Conservation (phyloP, 2,888 invertebrate species). For the Latheticus oryzae region DNA sequence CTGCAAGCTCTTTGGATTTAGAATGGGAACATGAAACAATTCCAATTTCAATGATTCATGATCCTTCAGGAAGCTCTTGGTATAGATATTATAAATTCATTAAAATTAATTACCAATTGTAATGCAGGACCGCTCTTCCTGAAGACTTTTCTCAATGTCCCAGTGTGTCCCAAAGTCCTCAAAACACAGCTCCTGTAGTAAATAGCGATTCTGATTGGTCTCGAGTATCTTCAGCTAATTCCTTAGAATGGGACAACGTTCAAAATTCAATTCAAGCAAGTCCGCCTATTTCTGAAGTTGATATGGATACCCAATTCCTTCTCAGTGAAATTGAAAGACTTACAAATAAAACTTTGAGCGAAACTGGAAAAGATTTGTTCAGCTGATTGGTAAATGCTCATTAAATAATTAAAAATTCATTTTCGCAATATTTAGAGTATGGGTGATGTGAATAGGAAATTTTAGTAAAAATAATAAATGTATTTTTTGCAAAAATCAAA, state of each 20-base stretch:
- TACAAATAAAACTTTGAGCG: constrained; percentile 73
- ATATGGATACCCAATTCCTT: constrained; percentile 74
- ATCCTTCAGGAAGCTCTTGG: constrained; percentile 63
- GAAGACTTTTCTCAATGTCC: constrained; percentile 50
- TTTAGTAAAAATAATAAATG: too few relatives aligned
- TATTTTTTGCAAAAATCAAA: too few relatives aligned
- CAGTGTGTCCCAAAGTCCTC: constrained; percentile 57
- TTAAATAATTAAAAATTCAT: constrained; percentile 9
- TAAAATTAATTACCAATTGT: constrained; percentile 12
- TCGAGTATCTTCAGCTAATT: constrained; percentile 74
- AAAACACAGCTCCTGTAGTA: constrained; percentile 50
- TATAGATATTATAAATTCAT: too few relatives aligned
- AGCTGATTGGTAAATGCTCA: constrained; percentile 56
- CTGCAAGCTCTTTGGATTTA: constrained; percentile 76
- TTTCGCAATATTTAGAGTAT: too few relatives aligned
- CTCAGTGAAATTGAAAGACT: constrained; percentile 76
- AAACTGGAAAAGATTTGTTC: constrained; percentile 69
- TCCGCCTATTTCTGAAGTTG: constrained; percentile 68
- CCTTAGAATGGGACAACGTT: constrained; percentile 77
- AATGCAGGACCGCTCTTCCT: constrained; percentile 54
- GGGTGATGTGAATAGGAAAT: constrained; percentile 18
- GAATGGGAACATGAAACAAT: constrained; percentile 78
- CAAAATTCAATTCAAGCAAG: constrained; percentile 63
- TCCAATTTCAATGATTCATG: constrained; percentile 60
- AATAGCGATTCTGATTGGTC: constrained; percentile 69